Percentiles rank a stretch among this genome's conserved stretches.
Evolutionary conservation across 2,888 invertebrate genomes (phyloP).

Genomic region (Bugulina stolonifera): DNA sequence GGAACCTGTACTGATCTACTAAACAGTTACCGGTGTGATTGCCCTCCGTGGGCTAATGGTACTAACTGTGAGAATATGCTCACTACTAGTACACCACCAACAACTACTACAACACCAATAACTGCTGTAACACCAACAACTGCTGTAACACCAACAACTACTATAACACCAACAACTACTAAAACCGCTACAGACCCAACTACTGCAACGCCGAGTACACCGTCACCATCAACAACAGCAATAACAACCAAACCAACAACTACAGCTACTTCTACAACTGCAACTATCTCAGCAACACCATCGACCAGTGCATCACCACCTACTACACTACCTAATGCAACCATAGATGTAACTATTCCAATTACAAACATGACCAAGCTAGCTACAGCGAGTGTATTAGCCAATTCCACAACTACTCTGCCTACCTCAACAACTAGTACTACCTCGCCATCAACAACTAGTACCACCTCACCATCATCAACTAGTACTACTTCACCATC

Average conservation of each 20-base stretch:
- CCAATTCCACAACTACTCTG: neutral
- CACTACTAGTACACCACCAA: neutral
- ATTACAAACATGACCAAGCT: too few species aligned
- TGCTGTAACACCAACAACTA: neutral
- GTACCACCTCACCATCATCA: neutral
- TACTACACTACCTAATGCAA: neutral
- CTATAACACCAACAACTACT: neutral
- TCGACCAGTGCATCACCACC: neutral
- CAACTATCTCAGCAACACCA: neutral
- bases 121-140: neutral
- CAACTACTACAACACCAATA: neutral
- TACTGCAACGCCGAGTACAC: neutral
- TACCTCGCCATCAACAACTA: neutral
- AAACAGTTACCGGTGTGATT: constrained; percentile 16
- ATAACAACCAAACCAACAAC: neutral
- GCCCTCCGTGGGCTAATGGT: constrained; percentile 14
- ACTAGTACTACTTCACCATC: neutral
- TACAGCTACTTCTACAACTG: neutral
- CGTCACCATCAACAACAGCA: neutral
- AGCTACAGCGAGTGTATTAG: neutral
- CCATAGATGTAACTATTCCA: neutral
- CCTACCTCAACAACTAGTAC: neutral
- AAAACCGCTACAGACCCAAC: neutral
- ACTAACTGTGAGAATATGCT: constrained; percentile 2
- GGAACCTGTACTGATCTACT: constrained; percentile 26